Evolutionary conservation across 2,888 invertebrate genomes (phyloP).

Genomic region (Venusia cambrica): DNA sequence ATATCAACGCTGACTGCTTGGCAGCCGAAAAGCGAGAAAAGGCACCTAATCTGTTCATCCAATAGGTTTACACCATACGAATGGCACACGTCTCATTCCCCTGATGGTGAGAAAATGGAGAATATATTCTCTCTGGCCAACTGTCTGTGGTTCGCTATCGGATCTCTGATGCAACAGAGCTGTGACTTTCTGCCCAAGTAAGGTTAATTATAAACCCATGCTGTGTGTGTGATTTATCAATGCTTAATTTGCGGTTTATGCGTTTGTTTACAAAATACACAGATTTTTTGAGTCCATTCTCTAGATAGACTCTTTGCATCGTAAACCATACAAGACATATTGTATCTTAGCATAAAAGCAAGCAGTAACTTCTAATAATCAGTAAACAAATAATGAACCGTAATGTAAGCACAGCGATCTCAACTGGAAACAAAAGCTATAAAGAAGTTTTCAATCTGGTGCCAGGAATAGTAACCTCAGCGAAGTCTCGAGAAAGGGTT

Average conservation of each 20-base stretch:
- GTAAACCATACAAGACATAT: no score
- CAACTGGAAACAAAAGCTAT: constrained; percentile 23
- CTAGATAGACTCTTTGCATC: no score
- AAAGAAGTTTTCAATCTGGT: constrained; percentile 39
- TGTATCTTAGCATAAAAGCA: no score
- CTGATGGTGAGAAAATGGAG: constrained; percentile 92
- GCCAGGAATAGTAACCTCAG: constrained; percentile 69
- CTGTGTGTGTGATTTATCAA: constrained; percentile 18
- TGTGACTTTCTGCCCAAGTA: constrained; percentile 97
- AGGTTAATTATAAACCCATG: constrained; percentile 58
- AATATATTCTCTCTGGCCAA: constrained; percentile 96
- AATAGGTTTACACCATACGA: constrained; percentile 96
- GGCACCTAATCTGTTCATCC: constrained; percentile 45
- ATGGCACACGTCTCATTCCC: constrained; percentile 95
- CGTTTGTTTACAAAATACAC: constrained; percentile 1
- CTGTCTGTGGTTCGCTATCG: constrained; percentile 98
- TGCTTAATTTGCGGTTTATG: constrained; percentile 6
- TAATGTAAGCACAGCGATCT: constrained; percentile 9
- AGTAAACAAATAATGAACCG: constrained; percentile 5
- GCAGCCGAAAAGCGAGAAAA: no score
- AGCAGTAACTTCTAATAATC: no score
- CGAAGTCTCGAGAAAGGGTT: constrained; percentile 59
- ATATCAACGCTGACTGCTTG: no score
- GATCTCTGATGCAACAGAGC: constrained; percentile 97
- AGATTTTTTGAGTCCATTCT: no score